These are phyloP conservation scores for Ormyrus pomaceus DNA, from an alignment of 2,888 invertebrate species.

Conservation along the genomic window DNA sequence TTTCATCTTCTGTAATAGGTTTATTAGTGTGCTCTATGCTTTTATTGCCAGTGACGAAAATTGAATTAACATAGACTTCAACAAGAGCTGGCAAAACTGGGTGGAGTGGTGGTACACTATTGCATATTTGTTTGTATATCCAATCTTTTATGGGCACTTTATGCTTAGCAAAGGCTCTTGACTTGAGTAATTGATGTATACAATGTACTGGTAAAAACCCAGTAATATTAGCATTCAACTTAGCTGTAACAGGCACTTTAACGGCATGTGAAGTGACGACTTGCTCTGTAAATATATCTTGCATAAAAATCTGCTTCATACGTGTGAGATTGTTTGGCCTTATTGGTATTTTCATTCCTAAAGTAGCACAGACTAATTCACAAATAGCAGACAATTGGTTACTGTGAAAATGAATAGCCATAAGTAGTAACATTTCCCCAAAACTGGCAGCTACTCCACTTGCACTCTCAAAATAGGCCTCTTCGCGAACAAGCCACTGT, in stretches of 20 bases:
- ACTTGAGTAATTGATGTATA: conserved; percentile 95
- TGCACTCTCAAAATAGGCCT: conserved; percentile 91
- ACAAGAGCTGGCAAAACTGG: conserved; percentile 94
- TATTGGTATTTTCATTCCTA: conserved; percentile 96
- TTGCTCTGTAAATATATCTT: conserved; percentile 98
- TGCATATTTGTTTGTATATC: conserved; percentile 96
- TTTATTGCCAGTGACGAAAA: conserved; percentile 84
- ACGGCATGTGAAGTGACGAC: conserved; percentile 97
- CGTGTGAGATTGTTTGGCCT: conserved; percentile 90
- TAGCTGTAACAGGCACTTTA: conserved; percentile 94
- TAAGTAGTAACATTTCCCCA: conserved; percentile 95
- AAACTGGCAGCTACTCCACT: conserved; percentile 92
- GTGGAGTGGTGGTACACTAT: conserved; percentile 92
- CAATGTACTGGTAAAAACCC: conserved; percentile 97
- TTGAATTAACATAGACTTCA: conserved; percentile 96
- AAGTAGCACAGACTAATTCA: conserved; percentile 93
- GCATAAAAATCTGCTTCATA: conserved; percentile 95
- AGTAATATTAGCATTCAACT: conserved; percentile 90
- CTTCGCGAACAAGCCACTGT: conserved; percentile 93
- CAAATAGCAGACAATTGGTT: conserved; percentile 95
- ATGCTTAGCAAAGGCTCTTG: conserved; percentile 95
- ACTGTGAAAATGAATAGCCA: conserved; percentile 98
- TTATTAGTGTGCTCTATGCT: conserved; percentile 90
- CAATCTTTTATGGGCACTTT: conserved; percentile 97
- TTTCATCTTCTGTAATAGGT: conserved; percentile 92